phyloP scores from a whole-genome alignment of 2,113 vertebrate genomes.

The Amphiprion ocellaris region DNA sequence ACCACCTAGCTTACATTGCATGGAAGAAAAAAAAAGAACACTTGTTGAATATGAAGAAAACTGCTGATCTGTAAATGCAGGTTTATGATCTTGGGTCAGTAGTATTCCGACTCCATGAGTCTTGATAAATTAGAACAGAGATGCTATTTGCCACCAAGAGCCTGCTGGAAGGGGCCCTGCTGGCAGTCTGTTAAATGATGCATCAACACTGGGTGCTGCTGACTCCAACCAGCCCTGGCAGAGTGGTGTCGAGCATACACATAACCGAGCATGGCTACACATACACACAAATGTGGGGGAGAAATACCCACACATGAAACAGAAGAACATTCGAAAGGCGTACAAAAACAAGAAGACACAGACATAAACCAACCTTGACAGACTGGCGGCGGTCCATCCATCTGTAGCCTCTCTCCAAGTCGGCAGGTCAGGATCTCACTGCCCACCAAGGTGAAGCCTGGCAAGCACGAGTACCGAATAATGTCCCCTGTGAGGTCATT shows the following conservation, averaged over 20 bases:
- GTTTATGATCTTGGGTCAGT: conserved; percentile 55
- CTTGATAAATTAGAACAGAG: conserved; percentile 64
- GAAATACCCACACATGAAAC: background rate
- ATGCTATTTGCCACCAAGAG: conserved; percentile 43
- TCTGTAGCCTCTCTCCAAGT: conserved; percentile 93
- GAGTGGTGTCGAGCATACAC: conserved; percentile 34
- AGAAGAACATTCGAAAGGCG: background rate
- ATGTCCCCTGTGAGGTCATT: conserved; percentile 91
- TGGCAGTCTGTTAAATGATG: conserved; percentile 71
- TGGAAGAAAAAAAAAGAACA: background rate
- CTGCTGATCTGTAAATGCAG: background rate
- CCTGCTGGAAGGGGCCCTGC: conserved; percentile 44
- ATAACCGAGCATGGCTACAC: background rate
- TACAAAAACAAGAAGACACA: conserved; percentile 15
- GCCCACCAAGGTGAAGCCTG: conserved; percentile 95
- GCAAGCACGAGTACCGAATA: conserved; percentile 94
- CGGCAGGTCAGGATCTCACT: conserved; percentile 96
- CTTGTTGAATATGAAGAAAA: too few relatives aligned
- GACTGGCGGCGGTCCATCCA: conserved; percentile 93
- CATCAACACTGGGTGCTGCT: conserved; percentile 57
- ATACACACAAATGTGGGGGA: background rate
- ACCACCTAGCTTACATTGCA: conserved; percentile 3
- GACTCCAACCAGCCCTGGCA: conserved; percentile 60
- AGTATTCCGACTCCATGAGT: conserved; percentile 35
- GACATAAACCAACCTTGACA: conserved; percentile 90